These are phyloP conservation scores for Mormyrus iriodes DNA, from an alignment of 2,113 vertebrate genomes.

Conservation along the genomic window DNA sequence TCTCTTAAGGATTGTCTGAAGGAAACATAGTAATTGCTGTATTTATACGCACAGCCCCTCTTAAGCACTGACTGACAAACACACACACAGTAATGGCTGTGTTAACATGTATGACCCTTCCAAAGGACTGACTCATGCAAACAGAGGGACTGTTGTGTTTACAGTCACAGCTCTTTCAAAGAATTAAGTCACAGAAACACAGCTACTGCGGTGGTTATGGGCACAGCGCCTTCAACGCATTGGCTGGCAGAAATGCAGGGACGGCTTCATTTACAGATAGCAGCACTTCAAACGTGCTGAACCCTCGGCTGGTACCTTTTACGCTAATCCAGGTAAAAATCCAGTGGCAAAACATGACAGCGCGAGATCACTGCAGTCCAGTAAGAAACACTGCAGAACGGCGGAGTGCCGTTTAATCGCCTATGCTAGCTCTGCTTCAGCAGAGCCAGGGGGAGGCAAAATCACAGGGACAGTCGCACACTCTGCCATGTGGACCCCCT, in stretches of 20 bases:
- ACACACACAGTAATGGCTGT: no score
- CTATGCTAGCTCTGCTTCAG: not conserved
- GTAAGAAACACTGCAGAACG: not conserved
- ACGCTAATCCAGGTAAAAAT: not conserved
- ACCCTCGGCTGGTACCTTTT: not conserved
- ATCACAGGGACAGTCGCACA: not conserved
- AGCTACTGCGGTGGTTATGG: not conserved
- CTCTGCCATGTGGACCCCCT: not conserved
- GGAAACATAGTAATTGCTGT: not conserved
- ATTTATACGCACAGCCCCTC: not conserved
- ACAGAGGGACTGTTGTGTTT: not conserved
- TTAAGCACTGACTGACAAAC: no score
- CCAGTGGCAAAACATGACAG: not conserved
- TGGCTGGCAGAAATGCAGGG: not conserved
- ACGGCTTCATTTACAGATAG: not conserved
- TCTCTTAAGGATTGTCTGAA: not conserved
- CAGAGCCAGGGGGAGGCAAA: not conserved
- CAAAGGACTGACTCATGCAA: not conserved
- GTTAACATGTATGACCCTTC: no score
- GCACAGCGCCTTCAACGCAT: not conserved
- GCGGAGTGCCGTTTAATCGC: no score
- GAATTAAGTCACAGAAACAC: not conserved
- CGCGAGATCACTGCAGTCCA: not conserved
- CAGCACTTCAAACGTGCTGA: not conserved
- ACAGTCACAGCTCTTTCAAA: not conserved